A percentile compares a stretch with the other conserved stretches of the same genome.
phyloP scores from a whole-genome alignment of 1,140 invertebrate genomes.

The Pentalonia nigronervosa region DNA sequence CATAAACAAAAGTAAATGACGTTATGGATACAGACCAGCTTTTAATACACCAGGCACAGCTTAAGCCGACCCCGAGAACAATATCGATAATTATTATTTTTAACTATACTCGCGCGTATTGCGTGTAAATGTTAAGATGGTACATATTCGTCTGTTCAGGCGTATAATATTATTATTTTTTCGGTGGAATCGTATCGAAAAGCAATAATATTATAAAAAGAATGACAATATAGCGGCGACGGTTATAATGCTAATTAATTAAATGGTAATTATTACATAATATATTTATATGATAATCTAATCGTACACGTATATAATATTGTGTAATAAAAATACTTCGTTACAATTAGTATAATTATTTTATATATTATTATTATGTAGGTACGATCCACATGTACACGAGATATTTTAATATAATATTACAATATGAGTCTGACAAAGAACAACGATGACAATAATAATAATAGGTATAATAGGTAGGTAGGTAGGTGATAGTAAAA shows the following conservation, averaged over 20 bases:
- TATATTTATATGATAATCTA: not conserved
- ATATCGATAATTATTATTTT: not conserved
- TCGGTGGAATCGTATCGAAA: not conserved
- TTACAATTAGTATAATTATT: not conserved
- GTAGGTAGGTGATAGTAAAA: not conserved
- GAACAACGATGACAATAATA: not conserved
- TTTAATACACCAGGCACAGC: not conserved
- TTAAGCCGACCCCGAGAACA: not conserved
- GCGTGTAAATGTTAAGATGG: no score
- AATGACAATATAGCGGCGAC: not conserved
- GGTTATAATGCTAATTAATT: not conserved
- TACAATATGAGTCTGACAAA: not conserved
- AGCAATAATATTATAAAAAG: not conserved
- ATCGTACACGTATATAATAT: not conserved
- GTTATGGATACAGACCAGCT: not conserved
- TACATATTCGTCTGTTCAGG: not conserved
- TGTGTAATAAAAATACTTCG: not conserved
- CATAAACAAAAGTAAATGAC: not conserved
- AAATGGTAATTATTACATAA: not conserved
- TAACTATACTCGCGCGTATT: not conserved
- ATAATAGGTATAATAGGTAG: no score
- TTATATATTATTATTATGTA: not conserved
- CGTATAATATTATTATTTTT: not conserved
- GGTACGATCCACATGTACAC: not conserved
- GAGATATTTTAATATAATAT: not conserved